phyloP scores from a whole-genome alignment of 2,797 vertebrate genomes.

The Silurus lanzhouensis region DNA sequence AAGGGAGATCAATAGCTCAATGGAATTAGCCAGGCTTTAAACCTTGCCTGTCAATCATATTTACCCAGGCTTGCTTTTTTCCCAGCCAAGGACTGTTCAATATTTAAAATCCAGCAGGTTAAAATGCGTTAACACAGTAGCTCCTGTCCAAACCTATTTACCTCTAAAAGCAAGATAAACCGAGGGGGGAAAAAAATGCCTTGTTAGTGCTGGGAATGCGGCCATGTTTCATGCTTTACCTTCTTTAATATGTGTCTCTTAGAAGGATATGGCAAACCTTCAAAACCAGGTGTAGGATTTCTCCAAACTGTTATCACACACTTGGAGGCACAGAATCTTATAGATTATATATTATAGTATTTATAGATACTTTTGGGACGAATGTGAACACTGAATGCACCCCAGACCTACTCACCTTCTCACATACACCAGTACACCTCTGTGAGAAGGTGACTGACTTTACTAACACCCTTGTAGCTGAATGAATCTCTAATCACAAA shows the following conservation, averaged over 20 bases:
- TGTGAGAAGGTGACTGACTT: too few relatives aligned
- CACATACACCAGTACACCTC: too few relatives aligned
- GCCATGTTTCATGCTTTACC: conserved; percentile 20
- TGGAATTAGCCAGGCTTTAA: conserved; percentile 81
- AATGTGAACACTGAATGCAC: too few relatives aligned
- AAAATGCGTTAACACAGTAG: conserved; percentile 59
- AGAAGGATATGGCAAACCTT: conserved; percentile 6
- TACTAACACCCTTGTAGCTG: too few relatives aligned
- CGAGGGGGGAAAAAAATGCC: conserved; percentile 38
- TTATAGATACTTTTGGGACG: too few relatives aligned
- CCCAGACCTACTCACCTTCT: too few relatives aligned
- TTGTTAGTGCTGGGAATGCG: conserved; percentile 51
- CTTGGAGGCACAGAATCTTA: too few relatives aligned
- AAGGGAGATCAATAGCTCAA: conserved; percentile 78
- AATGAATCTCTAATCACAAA: too few relatives aligned
- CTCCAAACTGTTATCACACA: too few relatives aligned
- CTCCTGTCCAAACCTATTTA: conserved; percentile 59
- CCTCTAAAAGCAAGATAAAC: conserved; percentile 51
- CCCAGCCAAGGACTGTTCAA: conserved; percentile 63
- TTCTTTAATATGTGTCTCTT: conserved; percentile 41
- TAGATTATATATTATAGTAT: too few relatives aligned
- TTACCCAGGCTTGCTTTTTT: conserved; percentile 70
- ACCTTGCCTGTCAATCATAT: conserved; percentile 80
- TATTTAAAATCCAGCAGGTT: conserved; percentile 68
- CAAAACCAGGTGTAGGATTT: too few relatives aligned